Evolutionary conservation across 2,113 vertebrate species (phyloP).

Genomic region (Arenaria interpres): DNA sequence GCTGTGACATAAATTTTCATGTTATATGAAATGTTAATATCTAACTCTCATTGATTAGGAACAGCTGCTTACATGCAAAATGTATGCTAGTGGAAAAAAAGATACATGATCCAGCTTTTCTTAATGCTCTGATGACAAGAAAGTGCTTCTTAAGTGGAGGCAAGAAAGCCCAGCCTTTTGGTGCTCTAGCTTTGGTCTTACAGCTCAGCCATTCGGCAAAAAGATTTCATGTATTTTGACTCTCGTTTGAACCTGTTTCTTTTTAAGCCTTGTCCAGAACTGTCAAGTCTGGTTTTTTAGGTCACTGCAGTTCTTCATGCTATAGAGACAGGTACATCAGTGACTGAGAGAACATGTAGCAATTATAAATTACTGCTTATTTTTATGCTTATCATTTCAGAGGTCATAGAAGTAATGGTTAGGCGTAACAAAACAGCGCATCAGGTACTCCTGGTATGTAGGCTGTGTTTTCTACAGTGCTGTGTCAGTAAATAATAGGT

Average conservation of each 20-base stretch:
- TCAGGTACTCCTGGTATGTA: not conserved
- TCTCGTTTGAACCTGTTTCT: not conserved
- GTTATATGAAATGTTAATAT: not conserved
- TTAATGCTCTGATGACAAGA: not conserved
- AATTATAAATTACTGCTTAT: not conserved
- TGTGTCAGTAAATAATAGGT: not conserved
- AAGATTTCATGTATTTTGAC: not conserved
- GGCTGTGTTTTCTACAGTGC: not conserved
- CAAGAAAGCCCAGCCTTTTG: not conserved
- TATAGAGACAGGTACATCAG: not conserved
- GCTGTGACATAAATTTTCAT: not conserved
- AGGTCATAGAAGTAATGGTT: not conserved
- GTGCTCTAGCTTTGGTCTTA: not conserved
- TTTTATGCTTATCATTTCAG: not conserved
- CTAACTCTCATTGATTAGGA: not conserved
- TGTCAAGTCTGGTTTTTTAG: not conserved
- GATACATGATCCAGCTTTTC: not conserved
- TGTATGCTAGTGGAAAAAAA: not conserved
- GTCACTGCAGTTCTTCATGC: not conserved
- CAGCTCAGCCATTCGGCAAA: not conserved
- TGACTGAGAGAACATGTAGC: not conserved
- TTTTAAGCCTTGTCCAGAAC: not conserved
- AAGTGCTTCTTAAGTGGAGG: not conserved
- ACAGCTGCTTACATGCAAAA: not conserved
- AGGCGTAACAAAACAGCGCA: not conserved